A percentile compares a stretch with the other conserved stretches of the same genome.
phyloP scores from a whole-genome alignment of 2,888 invertebrate genomes.

The Eilema griseolum region DNA sequence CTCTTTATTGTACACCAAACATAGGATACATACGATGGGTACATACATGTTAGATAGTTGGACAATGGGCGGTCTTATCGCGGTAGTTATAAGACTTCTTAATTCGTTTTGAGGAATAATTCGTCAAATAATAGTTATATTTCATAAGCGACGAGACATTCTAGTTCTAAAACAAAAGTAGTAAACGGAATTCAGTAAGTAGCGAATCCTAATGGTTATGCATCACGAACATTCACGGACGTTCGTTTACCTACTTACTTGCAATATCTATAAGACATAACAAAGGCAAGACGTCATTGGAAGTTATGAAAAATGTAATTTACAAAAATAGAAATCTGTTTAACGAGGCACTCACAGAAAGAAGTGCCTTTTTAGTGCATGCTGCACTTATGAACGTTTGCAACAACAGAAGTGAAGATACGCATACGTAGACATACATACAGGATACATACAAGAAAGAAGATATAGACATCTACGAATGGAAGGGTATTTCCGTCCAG shows the following conservation, averaged over 20 bases:
- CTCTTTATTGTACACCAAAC: no score
- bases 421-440: no score
- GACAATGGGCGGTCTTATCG: no score
- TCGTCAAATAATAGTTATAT: slow-evolving; percentile 27
- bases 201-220: slow-evolving; percentile 45
- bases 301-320: neutral
- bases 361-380: neutral
- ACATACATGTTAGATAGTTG: no score
- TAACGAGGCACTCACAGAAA: neutral
- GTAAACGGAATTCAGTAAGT: slow-evolving; percentile 43
- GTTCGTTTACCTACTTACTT: slow-evolving; percentile 29
- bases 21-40: no score
- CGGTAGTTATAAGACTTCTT: no score
- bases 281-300: neutral
- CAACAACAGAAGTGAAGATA: no score
- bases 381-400: no score
- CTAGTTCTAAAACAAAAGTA: slow-evolving; percentile 46
- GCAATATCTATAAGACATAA: slow-evolving; percentile 28
- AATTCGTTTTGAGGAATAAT: slow-evolving; percentile 1
- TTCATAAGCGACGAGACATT: slow-evolving; percentile 43
- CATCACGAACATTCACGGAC: slow-evolving; percentile 50
- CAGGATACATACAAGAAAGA: no score
- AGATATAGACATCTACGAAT: no score
- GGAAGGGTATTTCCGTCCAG: no score
- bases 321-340: neutral